phyloP scores from a whole-genome alignment of 1,140 invertebrate genomes.

The Aphaenogaster ashmeadi region DNA sequence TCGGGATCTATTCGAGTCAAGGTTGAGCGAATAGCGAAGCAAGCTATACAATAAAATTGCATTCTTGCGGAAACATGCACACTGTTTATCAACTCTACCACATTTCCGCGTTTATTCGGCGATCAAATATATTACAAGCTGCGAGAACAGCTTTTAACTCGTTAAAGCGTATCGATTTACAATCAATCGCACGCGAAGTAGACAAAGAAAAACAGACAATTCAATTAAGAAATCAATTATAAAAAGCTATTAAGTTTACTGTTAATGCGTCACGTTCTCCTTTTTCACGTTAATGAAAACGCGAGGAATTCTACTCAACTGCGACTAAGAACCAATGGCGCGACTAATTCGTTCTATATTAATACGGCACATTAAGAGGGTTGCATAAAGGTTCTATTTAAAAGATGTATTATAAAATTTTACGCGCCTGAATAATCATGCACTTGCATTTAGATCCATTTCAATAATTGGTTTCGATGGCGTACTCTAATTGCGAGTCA shows the following conservation, averaged over 20 bases:
- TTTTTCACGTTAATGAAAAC: conserved; percentile 26
- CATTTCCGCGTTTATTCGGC: conserved; percentile 13
- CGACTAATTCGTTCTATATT: not conserved
- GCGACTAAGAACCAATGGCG: not conserved
- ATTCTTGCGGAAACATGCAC: conserved; percentile 41
- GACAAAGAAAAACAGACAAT: not conserved
- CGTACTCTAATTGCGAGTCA: not conserved
- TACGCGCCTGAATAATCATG: not conserved
- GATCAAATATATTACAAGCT: not conserved
- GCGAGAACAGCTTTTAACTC: not conserved
- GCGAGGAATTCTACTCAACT: not conserved
- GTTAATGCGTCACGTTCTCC: not conserved
- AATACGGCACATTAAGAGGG: not conserved
- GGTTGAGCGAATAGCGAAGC: conserved; percentile 2
- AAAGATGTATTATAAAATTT: conserved; percentile 1
- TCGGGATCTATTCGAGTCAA: conserved; percentile 35
- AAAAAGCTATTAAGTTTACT: not conserved
- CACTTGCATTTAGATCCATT: not conserved
- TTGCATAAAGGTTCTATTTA: not conserved
- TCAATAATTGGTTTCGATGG: not conserved
- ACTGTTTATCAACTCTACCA: conserved; percentile 21
- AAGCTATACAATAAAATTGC: conserved; percentile 12
- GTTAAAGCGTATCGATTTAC: not conserved
- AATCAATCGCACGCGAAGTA: not conserved
- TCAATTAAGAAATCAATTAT: conserved; percentile 41